Percentiles rank a stretch among this genome's conserved stretches.
phyloP scores from a whole-genome alignment of 2,113 vertebrate genomes.

The Thamnophis sirtalis region DNA sequence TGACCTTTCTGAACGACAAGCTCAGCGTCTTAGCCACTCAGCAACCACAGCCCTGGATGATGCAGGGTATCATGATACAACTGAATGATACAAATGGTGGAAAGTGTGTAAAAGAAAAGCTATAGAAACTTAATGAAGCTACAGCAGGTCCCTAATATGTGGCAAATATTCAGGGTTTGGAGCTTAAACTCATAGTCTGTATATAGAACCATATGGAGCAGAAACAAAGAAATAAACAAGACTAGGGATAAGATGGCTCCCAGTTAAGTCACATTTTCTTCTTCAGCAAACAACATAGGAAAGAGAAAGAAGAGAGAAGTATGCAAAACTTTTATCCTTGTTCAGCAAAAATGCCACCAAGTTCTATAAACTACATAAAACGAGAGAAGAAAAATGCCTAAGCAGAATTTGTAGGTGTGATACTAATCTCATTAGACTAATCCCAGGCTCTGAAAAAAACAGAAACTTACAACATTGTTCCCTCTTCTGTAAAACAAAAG shows the following conservation, averaged over 20 bases:
- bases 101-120: not conserved
- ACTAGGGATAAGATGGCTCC: not conserved
- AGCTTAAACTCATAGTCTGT: not conserved
- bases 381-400: not conserved
- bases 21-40: too few species aligned
- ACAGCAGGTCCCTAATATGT: not conserved
- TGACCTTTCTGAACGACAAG: too few species aligned
- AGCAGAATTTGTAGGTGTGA: not conserved
- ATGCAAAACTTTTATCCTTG: not conserved
- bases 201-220: not conserved
- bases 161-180: not conserved
- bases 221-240: not conserved
- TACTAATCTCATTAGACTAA: not conserved
- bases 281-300: not conserved
- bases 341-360: not conserved
- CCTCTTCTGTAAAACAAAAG: not conserved
- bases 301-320: not conserved
- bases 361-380: not conserved
- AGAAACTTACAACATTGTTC: conserved; percentile 6
- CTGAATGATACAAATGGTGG: not conserved
- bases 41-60: too few species aligned
- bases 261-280: not conserved
- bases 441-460: not conserved
- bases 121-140: not conserved
- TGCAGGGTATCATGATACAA: not conserved